Evolutionary conservation across 1,140 invertebrate species (phyloP).

Genomic region (Drosophila murphyi): DNA sequence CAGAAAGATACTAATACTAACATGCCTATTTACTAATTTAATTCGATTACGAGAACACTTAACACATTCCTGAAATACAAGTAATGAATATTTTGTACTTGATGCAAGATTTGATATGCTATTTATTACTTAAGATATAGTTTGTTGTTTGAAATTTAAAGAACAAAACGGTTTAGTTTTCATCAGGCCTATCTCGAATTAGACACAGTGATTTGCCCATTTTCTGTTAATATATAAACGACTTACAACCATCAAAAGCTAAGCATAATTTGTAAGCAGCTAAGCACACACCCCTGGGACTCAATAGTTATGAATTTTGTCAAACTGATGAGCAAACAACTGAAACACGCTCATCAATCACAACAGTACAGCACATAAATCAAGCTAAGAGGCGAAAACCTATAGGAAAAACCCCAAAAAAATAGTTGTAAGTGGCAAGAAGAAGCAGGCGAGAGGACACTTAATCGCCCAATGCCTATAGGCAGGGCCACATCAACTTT

Average conservation of each 20-base stretch:
- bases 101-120: too few species aligned
- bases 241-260: constrained; percentile 4
- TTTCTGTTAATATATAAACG: background rate
- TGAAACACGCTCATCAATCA: constrained; percentile 69
- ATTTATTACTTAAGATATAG: too few species aligned
- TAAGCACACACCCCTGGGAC: constrained; percentile 42
- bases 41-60: too few species aligned
- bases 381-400: constrained; percentile 49
- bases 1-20: too few species aligned
- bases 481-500: constrained; percentile 34
- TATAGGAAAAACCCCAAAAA: constrained; percentile 11
- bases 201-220: too few species aligned
- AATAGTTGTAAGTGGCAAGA: background rate
- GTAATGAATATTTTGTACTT: too few species aligned
- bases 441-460: constrained; percentile 20
- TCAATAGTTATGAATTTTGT: constrained; percentile 22
- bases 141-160: too few species aligned
- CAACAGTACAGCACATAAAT: constrained; percentile 70
- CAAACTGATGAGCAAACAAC: constrained; percentile 39
- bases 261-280: constrained; percentile 44
- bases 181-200: too few species aligned
- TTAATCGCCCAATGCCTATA: constrained; percentile 20
- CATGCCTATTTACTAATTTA: too few species aligned
- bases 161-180: too few species aligned
- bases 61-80: too few species aligned